Evolutionary conservation across 2,113 vertebrate genomes (phyloP).

Genomic region (Bufo bufo): DNA sequence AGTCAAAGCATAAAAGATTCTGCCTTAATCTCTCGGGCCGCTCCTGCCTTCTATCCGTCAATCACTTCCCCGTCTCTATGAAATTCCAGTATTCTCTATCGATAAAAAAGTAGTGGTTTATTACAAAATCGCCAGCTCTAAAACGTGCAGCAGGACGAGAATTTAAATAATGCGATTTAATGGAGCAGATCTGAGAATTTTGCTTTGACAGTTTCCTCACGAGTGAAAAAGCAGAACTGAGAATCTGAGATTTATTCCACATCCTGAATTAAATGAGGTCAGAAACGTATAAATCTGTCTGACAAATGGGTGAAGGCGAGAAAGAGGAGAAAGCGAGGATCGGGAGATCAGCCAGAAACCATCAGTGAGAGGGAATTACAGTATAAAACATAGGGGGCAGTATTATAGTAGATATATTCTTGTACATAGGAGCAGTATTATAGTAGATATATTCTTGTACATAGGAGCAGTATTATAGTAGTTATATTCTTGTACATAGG

Average conservation of each 20-base stretch:
- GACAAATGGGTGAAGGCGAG: background rate
- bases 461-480: background rate
- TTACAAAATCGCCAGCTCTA: background rate
- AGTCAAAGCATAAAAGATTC: conserved; percentile 12
- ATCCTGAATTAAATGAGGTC: background rate
- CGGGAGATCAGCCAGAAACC: no score
- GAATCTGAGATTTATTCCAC: conserved; percentile 1
- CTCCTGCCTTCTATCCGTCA: background rate
- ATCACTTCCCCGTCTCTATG: background rate
- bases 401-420: background rate
- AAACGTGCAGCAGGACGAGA: conserved; percentile 7
- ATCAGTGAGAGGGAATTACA: no score
- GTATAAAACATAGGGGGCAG: no score
- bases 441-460: no score
- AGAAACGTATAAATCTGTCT: background rate
- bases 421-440: background rate
- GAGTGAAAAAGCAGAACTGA: background rate
- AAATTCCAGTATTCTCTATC: background rate
- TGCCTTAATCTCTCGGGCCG: background rate
- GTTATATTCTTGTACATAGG: background rate
- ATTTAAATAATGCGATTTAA: conserved; percentile 11
- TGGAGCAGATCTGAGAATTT: background rate
- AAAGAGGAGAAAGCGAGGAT: background rate
- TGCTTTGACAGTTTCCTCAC: background rate
- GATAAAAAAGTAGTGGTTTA: conserved; percentile 5